Evolutionary conservation across 2,888 invertebrate genomes (phyloP).

Genomic region (Drosophila limbata): DNA sequence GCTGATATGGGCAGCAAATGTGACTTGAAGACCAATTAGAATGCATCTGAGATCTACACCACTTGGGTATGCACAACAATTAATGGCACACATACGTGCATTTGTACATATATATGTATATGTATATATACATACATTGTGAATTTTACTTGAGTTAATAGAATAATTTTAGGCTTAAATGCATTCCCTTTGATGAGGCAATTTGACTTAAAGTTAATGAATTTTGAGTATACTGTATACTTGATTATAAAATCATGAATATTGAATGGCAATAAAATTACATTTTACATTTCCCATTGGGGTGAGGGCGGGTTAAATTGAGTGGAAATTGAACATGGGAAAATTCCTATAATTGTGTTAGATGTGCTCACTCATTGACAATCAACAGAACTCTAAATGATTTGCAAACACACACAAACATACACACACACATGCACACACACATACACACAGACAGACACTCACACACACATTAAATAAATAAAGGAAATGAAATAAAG

Average conservation of each 20-base stretch:
- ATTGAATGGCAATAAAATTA: slow-evolving; percentile 18
- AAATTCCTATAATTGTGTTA: slow-evolving; percentile 15
- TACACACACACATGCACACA: background rate
- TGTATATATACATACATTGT: background rate
- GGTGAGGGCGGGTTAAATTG: background rate
- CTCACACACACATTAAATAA: background rate
- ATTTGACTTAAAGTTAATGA: slow-evolving; percentile 1
- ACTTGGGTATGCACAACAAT: slow-evolving; percentile 24
- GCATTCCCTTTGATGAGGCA: slow-evolving; percentile 9
- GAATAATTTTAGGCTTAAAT: background rate
- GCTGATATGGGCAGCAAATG: slow-evolving; percentile 12
- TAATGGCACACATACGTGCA: slow-evolving; percentile 8
- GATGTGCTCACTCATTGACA: slow-evolving; percentile 10
- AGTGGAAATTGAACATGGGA: slow-evolving; percentile 19
- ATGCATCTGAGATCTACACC: slow-evolving; percentile 25
- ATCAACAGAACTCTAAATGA: slow-evolving; percentile 19
- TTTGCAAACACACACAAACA: slow-evolving; percentile 6
- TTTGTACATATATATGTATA: background rate
- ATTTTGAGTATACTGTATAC: background rate
- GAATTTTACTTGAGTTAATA: slow-evolving; percentile 3
- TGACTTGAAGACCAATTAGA: slow-evolving; percentile 19
- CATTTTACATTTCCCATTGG: background rate
- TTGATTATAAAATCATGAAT: slow-evolving; percentile 32
- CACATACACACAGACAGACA: background rate
- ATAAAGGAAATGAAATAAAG: slow-evolving; percentile 13